Percentiles rank a stretch among this genome's conserved stretches.
Conservation (phyloP, 1,140 invertebrate genomes). For the Papilio glaucus region DNA sequence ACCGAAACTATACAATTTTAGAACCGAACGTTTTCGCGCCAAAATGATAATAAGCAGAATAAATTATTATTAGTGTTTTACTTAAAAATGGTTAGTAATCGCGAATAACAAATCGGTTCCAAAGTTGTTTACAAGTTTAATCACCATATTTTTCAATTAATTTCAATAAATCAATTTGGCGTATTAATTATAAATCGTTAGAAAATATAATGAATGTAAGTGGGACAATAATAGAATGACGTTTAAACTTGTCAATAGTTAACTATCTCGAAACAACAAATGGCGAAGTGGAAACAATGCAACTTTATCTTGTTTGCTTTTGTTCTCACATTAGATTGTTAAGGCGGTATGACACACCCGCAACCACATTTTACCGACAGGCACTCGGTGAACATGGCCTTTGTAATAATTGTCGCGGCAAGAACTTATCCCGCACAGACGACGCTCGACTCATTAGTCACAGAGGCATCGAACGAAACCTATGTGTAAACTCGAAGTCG, state of each 20-base stretch:
- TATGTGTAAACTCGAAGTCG: slow-evolving; percentile 24
- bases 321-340: slow-evolving; percentile 22
- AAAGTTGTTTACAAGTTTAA: slow-evolving; percentile 46
- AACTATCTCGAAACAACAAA: slow-evolving; percentile 25
- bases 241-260: slow-evolving; percentile 48
- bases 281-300: slow-evolving; percentile 25
- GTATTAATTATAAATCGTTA: not conserved
- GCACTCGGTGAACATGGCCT: slow-evolving; percentile 35
- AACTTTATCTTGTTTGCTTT: slow-evolving; percentile 20
- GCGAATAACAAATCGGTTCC: slow-evolving; percentile 36
- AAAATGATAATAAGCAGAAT: slow-evolving; percentile 32
- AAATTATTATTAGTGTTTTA: not conserved
- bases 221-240: slow-evolving; percentile 37
- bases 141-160: slow-evolving; percentile 38
- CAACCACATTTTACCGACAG: slow-evolving; percentile 66
- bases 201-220: slow-evolving; percentile 4
- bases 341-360: slow-evolving; percentile 44
- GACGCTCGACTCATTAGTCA: slow-evolving; percentile 35
- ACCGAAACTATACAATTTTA: slow-evolving; percentile 50
- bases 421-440: slow-evolving; percentile 31
- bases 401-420: slow-evolving; percentile 35
- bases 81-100: slow-evolving; percentile 6
- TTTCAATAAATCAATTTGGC: slow-evolving; percentile 2
- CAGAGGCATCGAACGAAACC: slow-evolving; percentile 33
- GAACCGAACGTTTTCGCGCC: slow-evolving; percentile 49